Base-by-base conservation (phyloP, 2,888 invertebrate species). In the Apocheima hispidaria region DNA sequence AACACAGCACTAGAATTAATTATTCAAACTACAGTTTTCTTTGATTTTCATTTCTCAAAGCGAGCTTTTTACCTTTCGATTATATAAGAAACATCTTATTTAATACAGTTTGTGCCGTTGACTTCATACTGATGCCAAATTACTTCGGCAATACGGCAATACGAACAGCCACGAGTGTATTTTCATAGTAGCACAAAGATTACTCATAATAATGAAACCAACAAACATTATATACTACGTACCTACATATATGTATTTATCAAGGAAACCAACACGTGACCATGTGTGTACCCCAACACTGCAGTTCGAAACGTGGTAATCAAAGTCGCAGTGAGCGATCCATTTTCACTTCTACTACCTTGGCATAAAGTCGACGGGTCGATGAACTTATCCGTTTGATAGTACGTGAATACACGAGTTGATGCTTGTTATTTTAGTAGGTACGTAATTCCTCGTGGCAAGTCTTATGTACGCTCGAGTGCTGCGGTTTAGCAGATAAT, bases 251-350 rank as follows among this genome's bases (percentile, higher is more conserved):
- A 23, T 50, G 21, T 44, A 48, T 59, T 40, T 54, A 60, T 43
- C 23, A 36, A 54, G 43, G 49, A 50, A 54, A 60, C 30, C 20
- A 36, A 60, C 55, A 51, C 44, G 50, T 60, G 60, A 60, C 20
- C 21, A n/a, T 44, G 33, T 53, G 51, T 49, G 46, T 52, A 26
- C 21, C 6, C 21, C 20, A 30, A 38, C 18, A 21, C 23, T 56
- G 30, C 23, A 38, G 28, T 7, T 18, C 16, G 14, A 43, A 54
- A 18, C 6, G 41, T 28, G 41, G 2, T 41, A 59, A 23, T n/a
- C 21, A 30, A 6, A 33, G 10, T 16, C 3, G 4, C n/a, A 4
- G 26, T 10, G 4, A 43, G 41, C 60, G 46, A 21, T 12, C 23
- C 14, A 40, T 40, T 55, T 35, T 51, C 33, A 5, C 14, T 23